Conservation (phyloP, 2,888 invertebrate genomes). For the Idaea aversata region DNA sequence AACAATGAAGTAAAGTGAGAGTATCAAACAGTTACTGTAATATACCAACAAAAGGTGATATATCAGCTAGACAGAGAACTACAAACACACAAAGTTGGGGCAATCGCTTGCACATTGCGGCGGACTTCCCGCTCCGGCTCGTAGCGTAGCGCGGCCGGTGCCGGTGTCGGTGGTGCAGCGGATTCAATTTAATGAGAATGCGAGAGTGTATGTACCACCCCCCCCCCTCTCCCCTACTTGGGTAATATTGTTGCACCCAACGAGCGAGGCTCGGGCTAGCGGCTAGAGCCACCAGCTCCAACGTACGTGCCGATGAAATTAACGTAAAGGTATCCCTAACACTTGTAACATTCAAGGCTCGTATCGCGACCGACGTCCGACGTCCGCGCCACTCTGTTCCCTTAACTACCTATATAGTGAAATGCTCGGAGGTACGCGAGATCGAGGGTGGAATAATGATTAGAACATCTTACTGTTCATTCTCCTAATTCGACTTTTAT, state of each 20-base stretch:
- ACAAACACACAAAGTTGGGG: background rate
- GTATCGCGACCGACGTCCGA: background rate
- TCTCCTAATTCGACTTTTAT: background rate
- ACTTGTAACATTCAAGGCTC: background rate
- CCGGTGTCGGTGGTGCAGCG: constrained; percentile 5
- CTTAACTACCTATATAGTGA: background rate
- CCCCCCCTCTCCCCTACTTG: background rate
- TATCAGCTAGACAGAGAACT: background rate
- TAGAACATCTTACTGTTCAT: background rate
- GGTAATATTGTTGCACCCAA: background rate
- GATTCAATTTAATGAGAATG: constrained; percentile 18
- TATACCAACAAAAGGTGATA: background rate
- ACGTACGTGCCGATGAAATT: background rate
- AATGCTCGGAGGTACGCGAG: background rate
- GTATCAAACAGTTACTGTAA: no score
- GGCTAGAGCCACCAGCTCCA: background rate
- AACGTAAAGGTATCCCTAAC: background rate
- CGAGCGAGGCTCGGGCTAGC: background rate
- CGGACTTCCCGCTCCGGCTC: background rate
- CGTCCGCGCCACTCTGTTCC: background rate
- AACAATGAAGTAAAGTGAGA: no score
- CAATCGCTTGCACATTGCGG: constrained; percentile 6
- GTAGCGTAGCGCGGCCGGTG: background rate
- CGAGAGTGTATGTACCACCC: constrained; percentile 3
- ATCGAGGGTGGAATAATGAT: background rate